Percentiles rank a stretch among this genome's conserved stretches.
Conservation (phyloP, 2,797 vertebrate species). For the Tauraco hartlaubi region DNA sequence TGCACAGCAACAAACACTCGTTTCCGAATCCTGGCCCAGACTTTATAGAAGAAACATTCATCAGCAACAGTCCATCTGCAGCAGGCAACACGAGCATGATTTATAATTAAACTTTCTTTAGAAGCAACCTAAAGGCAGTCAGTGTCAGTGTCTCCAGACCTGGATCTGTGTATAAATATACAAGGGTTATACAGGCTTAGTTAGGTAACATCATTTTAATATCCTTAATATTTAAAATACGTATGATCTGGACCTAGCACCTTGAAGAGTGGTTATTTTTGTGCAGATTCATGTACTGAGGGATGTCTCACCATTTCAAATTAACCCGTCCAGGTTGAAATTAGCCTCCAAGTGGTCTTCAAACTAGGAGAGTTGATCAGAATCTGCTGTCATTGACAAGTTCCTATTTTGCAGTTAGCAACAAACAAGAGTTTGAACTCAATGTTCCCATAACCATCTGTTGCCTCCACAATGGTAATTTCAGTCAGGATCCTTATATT, state of each 20-base stretch:
- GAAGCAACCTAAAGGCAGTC: background rate
- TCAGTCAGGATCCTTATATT: background rate
- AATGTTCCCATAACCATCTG: slow-evolving; percentile 19
- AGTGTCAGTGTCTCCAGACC: background rate
- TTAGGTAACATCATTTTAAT: background rate
- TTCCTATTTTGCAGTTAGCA: background rate
- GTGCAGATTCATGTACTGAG: background rate
- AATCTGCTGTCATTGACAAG: background rate
- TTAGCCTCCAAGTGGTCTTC: background rate
- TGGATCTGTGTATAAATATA: background rate
- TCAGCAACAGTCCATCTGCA: background rate
- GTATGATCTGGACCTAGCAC: background rate
- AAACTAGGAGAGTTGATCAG: background rate
- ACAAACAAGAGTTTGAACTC: background rate
- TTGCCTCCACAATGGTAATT: background rate
- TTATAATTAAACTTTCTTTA: background rate
- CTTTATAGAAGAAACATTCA: accelerated
- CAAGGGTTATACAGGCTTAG: background rate
- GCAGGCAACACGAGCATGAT: accelerated
- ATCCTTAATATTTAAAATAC: background rate
- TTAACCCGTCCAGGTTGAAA: background rate
- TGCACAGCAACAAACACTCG: background rate
- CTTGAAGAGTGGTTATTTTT: background rate
- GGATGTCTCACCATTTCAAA: background rate
- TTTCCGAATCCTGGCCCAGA: background rate